These are phyloP conservation scores for Strigops habroptila DNA, from an alignment of 2,113 vertebrate species.

Conservation along the genomic window DNA sequence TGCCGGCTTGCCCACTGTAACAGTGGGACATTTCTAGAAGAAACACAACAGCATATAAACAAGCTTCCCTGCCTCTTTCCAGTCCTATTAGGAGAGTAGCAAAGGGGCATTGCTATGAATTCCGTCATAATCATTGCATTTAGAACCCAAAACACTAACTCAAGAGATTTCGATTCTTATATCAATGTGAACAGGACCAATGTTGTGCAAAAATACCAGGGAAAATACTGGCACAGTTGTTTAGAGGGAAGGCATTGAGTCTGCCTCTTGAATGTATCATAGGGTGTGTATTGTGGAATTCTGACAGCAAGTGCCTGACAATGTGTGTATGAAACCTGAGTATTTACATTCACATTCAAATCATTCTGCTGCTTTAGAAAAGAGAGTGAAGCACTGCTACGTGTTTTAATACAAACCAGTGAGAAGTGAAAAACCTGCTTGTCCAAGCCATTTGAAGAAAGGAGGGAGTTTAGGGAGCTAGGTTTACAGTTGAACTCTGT, in stretches of 20 bases:
- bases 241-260: background rate
- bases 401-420: background rate
- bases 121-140: background rate
- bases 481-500: background rate
- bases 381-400: background rate
- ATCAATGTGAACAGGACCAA: background rate
- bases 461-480: background rate
- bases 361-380: background rate
- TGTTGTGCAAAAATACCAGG: background rate
- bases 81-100: background rate
- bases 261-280: background rate
- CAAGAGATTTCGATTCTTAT: background rate
- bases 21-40: background rate
- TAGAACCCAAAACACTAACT: background rate
- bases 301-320: background rate
- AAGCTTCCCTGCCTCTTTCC: background rate
- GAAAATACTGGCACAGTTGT: background rate
- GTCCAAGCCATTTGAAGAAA: background rate
- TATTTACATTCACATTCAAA: background rate
- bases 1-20: background rate
- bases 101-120: background rate
- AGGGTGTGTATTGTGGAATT: background rate
- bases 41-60: background rate
- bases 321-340: background rate
- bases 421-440: background rate